Percentiles rank a stretch among this genome's conserved stretches.
These are phyloP conservation scores for Oncopodura yosiiana DNA, from an alignment of 1,140 invertebrate species.

Conservation along the genomic window DNA sequence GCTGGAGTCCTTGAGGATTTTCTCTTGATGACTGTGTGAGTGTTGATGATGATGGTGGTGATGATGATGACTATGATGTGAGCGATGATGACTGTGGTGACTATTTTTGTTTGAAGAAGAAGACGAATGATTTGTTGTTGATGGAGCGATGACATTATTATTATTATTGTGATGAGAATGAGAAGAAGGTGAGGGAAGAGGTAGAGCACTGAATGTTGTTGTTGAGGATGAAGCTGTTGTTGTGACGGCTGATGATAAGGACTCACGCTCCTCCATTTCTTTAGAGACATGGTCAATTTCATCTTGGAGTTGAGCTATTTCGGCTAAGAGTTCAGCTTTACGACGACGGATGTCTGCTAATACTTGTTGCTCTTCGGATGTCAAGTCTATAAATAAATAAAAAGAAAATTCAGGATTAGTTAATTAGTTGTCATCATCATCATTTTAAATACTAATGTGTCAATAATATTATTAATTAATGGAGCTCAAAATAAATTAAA, in stretches of 20 bases:
- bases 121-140: too few species aligned
- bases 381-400: slow-evolving; percentile 63
- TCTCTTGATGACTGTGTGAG: too few species aligned
- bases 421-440: too few species aligned
- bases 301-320: slow-evolving; percentile 95
- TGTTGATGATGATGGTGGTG: too few species aligned
- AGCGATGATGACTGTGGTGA: too few species aligned
- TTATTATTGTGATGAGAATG: not conserved
- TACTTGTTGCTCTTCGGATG: slow-evolving; percentile 78
- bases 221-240: not conserved
- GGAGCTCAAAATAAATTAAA: too few species aligned
- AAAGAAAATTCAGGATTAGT: too few species aligned
- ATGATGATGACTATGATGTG: too few species aligned
- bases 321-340: slow-evolving; percentile 77
- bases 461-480: too few species aligned
- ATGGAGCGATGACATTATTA: not conserved
- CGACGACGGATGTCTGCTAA: slow-evolving; percentile 76
- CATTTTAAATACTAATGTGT: too few species aligned
- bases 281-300: slow-evolving; percentile 85
- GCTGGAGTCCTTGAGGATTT: not conserved
- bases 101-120: too few species aligned
- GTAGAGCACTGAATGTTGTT: not conserved
- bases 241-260: not conserved
- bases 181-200: not conserved
- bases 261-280: slow-evolving; percentile 54